Percentiles rank a stretch among this genome's conserved stretches.
Conservation (phyloP, 2,888 invertebrate species). For the Rhagophthalmus giganteus region DNA sequence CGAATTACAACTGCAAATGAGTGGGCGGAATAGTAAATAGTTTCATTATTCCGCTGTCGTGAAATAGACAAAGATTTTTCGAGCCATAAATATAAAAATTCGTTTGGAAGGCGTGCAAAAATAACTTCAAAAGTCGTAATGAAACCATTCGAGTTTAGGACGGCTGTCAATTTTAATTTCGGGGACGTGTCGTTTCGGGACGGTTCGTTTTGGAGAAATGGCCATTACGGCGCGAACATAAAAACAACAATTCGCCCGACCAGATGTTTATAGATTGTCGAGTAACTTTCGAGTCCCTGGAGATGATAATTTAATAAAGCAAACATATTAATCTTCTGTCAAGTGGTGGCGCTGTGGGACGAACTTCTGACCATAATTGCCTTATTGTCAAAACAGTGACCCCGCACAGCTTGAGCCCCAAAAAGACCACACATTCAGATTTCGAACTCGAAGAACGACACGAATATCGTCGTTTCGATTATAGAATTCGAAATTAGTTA, state of each 20-base stretch:
- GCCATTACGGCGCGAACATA: slow-evolving; percentile 21
- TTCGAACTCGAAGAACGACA: slow-evolving; percentile 41
- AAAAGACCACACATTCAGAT: slow-evolving; percentile 49
- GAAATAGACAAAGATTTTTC: slow-evolving; percentile 1
- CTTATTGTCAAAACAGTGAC: slow-evolving; percentile 54
- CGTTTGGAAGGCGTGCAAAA: not conserved
- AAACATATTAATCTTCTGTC: slow-evolving; percentile 54
- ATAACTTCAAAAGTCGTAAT: not conserved
- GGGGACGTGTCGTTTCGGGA: not conserved
- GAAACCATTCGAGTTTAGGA: not conserved
- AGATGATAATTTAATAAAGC: slow-evolving; percentile 55
- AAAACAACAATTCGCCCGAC: slow-evolving; percentile 26
- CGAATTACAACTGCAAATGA: slow-evolving; percentile 21
- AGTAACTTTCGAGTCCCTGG: slow-evolving; percentile 35
- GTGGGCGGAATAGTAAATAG: slow-evolving; percentile 24
- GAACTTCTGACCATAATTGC: slow-evolving; percentile 53
- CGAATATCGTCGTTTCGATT: not conserved
- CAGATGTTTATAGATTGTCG: slow-evolving; percentile 28
- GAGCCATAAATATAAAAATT: not conserved
- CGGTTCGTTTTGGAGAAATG: slow-evolving; percentile 16
- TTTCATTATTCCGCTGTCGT: slow-evolving; percentile 6
- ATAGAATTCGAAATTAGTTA: too few species aligned
- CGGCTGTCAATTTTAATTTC: slow-evolving; percentile 8
- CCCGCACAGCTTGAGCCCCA: slow-evolving; percentile 43
- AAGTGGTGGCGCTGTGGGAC: slow-evolving; percentile 50